Base-by-base conservation (phyloP, 2,888 invertebrate genomes). In the Callyntrura sp. region DNA sequence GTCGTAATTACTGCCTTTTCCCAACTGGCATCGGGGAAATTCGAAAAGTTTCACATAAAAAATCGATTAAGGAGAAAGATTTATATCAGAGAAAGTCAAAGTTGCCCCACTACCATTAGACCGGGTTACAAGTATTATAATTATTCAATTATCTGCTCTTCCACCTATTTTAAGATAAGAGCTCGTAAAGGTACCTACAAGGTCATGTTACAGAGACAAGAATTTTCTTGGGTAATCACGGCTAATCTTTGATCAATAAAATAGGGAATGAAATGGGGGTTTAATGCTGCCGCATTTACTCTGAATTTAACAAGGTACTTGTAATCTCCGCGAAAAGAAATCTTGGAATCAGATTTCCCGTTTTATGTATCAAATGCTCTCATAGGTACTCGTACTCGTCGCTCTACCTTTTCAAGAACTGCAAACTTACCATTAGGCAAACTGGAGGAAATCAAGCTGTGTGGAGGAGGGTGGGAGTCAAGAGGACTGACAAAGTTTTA, bases 331-430 rank as follows among this genome's bases (percentile, higher is more conserved):
- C 25, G 14, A 11, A 14, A 51, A 2, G 51, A 11, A 51, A 51
- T 51, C 11, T 51, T 51, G 35, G 35, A 35, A 35, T 35, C 35
- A 4, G 35, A 4, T 35, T 6, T 35, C 6, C 6, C 35, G 35
- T 35, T 35, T 35, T 35, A n/a, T n/a, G n/a, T 35, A 35, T 35
- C 35, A 35, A 35, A 35, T 35, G 6, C 25, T 35, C 65, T 14
- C 70, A 43, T 9, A n/a, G n/a, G n/a, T n/a, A 11, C 48, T 48
- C 20, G 48, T 73, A 45, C 23, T 73, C 48, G 73, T 73, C 48
- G 73, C 48, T 73, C 43, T 73, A 48, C 48, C 48, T 20, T 73
- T 73, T 48, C 20, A 45, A 73, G 35, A 35, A 35, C 35, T 35
- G 2, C 35, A 2, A 48, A 25, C 51, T 76, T 76, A 14, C 51